These are phyloP conservation scores for Cryptotermes secundus DNA, from an alignment of 1,140 invertebrate genomes.

Conservation along the genomic window DNA sequence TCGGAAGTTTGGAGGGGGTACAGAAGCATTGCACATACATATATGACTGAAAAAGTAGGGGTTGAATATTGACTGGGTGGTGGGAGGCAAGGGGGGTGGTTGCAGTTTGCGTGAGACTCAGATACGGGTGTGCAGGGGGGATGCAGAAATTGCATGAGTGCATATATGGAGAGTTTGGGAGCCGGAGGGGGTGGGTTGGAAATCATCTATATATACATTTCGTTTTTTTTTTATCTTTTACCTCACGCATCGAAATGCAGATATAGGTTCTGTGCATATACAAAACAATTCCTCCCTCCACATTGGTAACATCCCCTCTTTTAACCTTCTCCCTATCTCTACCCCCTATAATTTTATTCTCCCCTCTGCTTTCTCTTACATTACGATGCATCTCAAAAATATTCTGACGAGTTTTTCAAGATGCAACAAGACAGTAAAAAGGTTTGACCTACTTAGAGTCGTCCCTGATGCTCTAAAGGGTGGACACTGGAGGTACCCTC, in stretches of 20 bases:
- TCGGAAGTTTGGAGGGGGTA: not conserved
- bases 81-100: not conserved
- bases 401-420: not conserved
- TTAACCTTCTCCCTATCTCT: not conserved
- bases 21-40: constrained; percentile 15
- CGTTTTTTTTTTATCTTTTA: no score
- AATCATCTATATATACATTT: not conserved
- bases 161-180: not conserved
- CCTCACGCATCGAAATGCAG: not conserved
- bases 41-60: constrained; percentile 4
- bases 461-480: not conserved
- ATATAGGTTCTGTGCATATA: not conserved
- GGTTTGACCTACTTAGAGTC: not conserved
- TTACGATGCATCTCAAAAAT: constrained; percentile 10
- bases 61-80: not conserved
- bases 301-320: not conserved
- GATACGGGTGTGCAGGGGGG: not conserved
- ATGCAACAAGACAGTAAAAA: not conserved
- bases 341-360: not conserved
- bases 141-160: constrained; percentile 14
- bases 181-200: not conserved
- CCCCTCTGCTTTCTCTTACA: not conserved
- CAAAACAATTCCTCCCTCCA: not conserved
- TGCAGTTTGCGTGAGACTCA: not conserved
- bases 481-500: not conserved